Conservation (phyloP, 2,113 vertebrate species). For the Hemiprocne comata region DNA sequence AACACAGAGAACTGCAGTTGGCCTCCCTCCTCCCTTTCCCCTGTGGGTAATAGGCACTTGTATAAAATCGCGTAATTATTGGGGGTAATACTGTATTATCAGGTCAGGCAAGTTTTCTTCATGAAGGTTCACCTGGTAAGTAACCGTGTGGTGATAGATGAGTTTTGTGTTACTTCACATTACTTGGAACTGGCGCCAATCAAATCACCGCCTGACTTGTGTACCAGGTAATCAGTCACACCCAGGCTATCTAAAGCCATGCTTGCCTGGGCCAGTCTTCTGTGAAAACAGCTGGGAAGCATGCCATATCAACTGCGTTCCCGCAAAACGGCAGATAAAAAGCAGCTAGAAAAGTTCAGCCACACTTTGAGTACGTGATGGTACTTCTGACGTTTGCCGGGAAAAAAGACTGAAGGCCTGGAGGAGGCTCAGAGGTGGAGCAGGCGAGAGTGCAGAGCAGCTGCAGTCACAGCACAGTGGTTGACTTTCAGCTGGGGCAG, state of each 20-base stretch:
- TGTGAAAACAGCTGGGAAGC: slow-evolving; percentile 39
- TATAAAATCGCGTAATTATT: slow-evolving; percentile 13
- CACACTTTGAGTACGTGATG: background rate
- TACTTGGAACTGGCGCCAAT: background rate
- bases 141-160: background rate
- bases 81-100: slow-evolving; percentile 36
- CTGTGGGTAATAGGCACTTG: slow-evolving; percentile 26
- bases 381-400: background rate
- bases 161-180: slow-evolving; percentile 43
- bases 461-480: background rate
- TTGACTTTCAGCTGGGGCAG: slow-evolving; percentile 18
- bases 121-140: slow-evolving; percentile 10
- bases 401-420: background rate
- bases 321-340: background rate
- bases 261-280: slow-evolving; percentile 44
- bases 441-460: background rate
- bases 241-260: slow-evolving; percentile 46
- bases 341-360: background rate
- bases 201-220: slow-evolving; percentile 44
- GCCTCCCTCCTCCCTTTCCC: background rate
- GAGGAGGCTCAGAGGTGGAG: background rate
- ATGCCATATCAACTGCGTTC: background rate
- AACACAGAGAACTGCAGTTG: slow-evolving; percentile 29
- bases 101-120: slow-evolving; percentile 48
- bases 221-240: slow-evolving; percentile 53